phyloP scores from a whole-genome alignment of 2,888 invertebrate species.

The Timandra comae region DNA sequence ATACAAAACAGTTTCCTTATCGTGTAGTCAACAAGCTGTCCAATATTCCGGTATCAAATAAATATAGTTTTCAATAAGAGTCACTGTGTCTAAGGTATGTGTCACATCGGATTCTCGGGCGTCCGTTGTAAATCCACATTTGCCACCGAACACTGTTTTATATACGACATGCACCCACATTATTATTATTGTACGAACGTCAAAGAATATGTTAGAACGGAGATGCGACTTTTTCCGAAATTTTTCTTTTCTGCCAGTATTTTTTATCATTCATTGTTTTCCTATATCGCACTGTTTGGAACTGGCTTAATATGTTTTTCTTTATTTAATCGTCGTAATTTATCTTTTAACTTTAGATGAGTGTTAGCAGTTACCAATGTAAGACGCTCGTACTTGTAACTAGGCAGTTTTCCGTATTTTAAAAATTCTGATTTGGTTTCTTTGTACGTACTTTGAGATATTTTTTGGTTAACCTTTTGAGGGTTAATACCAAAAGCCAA shows the following conservation, averaged over 20 bases:
- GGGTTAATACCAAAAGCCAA: too few relatives aligned
- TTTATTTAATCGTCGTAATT: too few relatives aligned
- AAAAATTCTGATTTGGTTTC: too few relatives aligned
- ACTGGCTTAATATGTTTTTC: not conserved
- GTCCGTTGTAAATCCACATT: constrained; percentile 30
- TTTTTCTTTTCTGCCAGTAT: constrained; percentile 4
- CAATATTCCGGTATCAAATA: constrained; percentile 1
- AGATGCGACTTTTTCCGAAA: constrained; percentile 13
- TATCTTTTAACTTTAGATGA: too few relatives aligned
- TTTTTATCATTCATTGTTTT: not conserved
- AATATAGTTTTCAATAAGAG: constrained; percentile 1
- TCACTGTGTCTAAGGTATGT: constrained; percentile 29
- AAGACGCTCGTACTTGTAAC: too few relatives aligned
- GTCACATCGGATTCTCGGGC: constrained; percentile 35
- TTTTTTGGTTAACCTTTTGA: too few relatives aligned
- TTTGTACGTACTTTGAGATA: too few relatives aligned
- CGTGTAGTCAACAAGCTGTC: not conserved
- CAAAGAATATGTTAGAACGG: constrained; percentile 23
- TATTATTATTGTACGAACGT: constrained; percentile 36
- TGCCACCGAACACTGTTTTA: constrained; percentile 28
- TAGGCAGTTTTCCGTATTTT: too few relatives aligned
- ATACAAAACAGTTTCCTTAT: too few relatives aligned
- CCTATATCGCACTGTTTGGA: not conserved
- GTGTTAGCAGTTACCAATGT: too few relatives aligned
- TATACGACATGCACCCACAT: constrained; percentile 38